Evolutionary conservation across 2,888 invertebrate genomes (phyloP), one percentile per base, ranked within the genome.

Genomic region (Salticus scenicus): DNA sequence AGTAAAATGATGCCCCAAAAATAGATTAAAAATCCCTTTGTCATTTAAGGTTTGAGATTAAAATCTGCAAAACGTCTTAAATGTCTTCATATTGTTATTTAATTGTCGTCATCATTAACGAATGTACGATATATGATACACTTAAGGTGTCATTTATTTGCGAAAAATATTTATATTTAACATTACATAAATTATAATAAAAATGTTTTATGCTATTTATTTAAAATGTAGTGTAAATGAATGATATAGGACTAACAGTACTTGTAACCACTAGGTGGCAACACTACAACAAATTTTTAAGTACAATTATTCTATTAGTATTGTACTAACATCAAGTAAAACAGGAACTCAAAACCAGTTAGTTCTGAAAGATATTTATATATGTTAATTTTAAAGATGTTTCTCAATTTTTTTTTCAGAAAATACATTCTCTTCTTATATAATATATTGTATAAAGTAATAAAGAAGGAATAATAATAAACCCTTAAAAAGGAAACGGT

Each of bases 281-380:
- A 17, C 7, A 12, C 10, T 47, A 17, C 17, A 47, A 47, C 10
- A 17, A 47, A 47, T 47, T n/a, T n/a, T 47, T 14, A n/a, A 47
- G 24, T 4, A 24, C 14, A 57, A 4, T 57, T 12, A 2, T 10
- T 2, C 17, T 12, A 47, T 12, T 12, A 24, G 24, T 57, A 24
- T 24, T 57, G 57, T 57, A 24, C 57, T 57, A 17, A 24, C 57
- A 24, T 57, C 12, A 47, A n/a, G 57, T 24, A 66, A 30, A 80
- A 47, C 80, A 80, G 80, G 80, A 80, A 80, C 80, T 73, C n/a
- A 80, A 80, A 80, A 80, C 80, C 80, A 80, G 80, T 74, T 42
- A 27, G 37, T n/a, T n/a, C n/a, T n/a, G n/a, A n/a, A n/a, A n/a
- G n/a, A n/a, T 37, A 37, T 37, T 4, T 37, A 37, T 37, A 37